Evolutionary conservation across 2,888 invertebrate genomes (phyloP).

Genomic region (Xylocampa areola): DNA sequence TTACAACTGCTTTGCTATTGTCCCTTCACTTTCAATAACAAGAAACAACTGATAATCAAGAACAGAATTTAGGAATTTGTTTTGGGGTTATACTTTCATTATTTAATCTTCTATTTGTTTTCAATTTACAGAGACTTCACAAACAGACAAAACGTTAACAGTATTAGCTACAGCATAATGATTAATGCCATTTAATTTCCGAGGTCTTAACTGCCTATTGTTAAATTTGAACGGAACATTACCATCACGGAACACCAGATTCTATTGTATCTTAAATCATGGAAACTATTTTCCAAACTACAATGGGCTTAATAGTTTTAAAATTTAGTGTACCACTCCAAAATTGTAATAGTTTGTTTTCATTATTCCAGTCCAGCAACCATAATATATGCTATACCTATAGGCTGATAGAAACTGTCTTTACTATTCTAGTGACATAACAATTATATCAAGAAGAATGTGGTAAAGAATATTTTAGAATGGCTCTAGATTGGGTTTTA

Average conservation of each 20-base stretch:
- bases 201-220: conserved; percentile 44
- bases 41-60: background rate
- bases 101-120: background rate
- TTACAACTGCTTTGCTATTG: conserved; percentile 7
- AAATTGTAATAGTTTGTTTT: too few relatives aligned
- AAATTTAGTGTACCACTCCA: conserved; percentile 8
- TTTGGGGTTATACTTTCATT: background rate
- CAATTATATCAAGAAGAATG: too few relatives aligned
- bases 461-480: too few relatives aligned
- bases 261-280: conserved; percentile 45
- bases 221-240: conserved; percentile 44
- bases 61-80: background rate
- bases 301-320: conserved; percentile 19
- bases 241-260: conserved; percentile 23
- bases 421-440: too few relatives aligned
- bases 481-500: too few relatives aligned
- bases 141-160: conserved; percentile 14
- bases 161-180: conserved; percentile 35
- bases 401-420: too few relatives aligned
- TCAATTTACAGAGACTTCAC: conserved; percentile 5
- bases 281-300: conserved; percentile 29
- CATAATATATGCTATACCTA: too few relatives aligned
- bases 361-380: too few relatives aligned
- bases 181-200: conserved; percentile 37
- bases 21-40: conserved; percentile 3